A percentile compares a stretch with the other conserved stretches of the same genome.
Conservation (phyloP, 2,888 invertebrate species). For the Aleiodes testaceus region DNA sequence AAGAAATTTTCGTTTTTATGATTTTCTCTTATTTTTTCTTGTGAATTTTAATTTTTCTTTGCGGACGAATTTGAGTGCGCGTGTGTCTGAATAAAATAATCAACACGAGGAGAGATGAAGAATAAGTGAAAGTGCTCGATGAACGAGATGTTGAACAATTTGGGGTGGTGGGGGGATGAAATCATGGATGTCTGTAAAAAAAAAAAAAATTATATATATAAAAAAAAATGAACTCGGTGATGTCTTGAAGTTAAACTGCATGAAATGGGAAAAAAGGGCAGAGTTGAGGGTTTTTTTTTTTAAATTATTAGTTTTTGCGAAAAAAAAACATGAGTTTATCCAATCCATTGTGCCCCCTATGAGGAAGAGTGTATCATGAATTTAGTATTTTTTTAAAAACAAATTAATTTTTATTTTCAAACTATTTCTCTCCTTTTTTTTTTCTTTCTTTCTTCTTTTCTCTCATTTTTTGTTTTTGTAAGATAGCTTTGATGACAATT, state of each 20-base stretch:
- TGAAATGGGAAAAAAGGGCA: background rate
- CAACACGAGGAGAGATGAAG: background rate
- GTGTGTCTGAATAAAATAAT: conserved; percentile 44
- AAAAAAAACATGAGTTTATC: background rate
- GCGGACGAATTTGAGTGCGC: conserved; percentile 32
- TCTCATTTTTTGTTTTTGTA: conserved; percentile 48
- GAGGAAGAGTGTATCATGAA: conserved; percentile 1
- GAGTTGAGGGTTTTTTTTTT: background rate
- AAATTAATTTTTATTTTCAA: too few species aligned
- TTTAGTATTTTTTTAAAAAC: conserved; percentile 34
- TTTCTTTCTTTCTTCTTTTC: conserved; percentile 32
- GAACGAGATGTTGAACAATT: background rate
- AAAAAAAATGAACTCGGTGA: conserved; percentile 13
- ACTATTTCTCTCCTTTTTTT: conserved; percentile 35
- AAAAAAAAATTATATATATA: conserved; percentile 32
- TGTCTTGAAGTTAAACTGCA: background rate
- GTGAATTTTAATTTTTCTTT: background rate
- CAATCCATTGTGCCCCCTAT: too few species aligned
- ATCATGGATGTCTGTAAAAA: conserved; percentile 48
- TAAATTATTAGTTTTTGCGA: background rate
- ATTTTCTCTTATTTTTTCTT: background rate
- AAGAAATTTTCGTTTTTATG: too few species aligned
- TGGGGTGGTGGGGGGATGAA: conserved; percentile 38
- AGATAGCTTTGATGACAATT: conserved; percentile 45
- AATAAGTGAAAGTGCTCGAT: conserved; percentile 5